Base-by-base conservation (phyloP, 2,797 vertebrate species). In the Salarias fasciatus region DNA sequence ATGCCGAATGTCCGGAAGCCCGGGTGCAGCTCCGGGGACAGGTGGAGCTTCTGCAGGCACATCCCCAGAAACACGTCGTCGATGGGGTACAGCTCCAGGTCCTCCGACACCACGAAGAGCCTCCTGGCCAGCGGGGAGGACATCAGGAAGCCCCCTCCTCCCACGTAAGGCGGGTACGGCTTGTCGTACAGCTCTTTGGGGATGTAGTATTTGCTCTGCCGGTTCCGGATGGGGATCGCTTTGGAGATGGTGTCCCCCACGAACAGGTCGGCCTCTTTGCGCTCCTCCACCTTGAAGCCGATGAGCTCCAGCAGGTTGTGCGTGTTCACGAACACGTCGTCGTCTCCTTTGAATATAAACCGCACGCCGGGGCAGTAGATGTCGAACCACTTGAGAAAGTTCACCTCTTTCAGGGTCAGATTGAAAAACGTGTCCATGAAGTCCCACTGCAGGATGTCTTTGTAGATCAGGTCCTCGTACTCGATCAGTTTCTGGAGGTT, bases 11-110 rank as follows among this genome's bases (percentile, higher is more conserved):
- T 95, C 84, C 89, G 92, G 75, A 97, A 92, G 1, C 92, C 95
- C 0, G 82, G 61, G 65, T 97, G 95, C 11, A 84, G 49, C 76
- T 94, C 85, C 0, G 95, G 95, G 15, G 68, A 11, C 52, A 94
- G 59, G 0, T 83, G 82, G 0, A 93, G 72, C 50, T 44, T 88
- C 71, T 90, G 77, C 49, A 96, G 86, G 68, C 95, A 95, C 94
- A 95, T 95, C 12, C 95, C 95, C 84, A 96, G 46, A 79, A 94
- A 96, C 46, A 96, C 95, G 5, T 97, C 95, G 31, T 96, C 95
- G 1, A 96, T 96, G 13, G 95, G 95, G 82, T 94, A 96, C 52
- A 96, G 64, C 72, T 91, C 86, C 62, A 94, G 60, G 38, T 75
- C 77, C 81, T 94, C 89, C 0, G 93, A 94, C 15, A 74, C 92